phyloP scores from a whole-genome alignment of 30 jellyfish, hydroid and myxozoan genomes.

The Aurelia sp. region DNA sequence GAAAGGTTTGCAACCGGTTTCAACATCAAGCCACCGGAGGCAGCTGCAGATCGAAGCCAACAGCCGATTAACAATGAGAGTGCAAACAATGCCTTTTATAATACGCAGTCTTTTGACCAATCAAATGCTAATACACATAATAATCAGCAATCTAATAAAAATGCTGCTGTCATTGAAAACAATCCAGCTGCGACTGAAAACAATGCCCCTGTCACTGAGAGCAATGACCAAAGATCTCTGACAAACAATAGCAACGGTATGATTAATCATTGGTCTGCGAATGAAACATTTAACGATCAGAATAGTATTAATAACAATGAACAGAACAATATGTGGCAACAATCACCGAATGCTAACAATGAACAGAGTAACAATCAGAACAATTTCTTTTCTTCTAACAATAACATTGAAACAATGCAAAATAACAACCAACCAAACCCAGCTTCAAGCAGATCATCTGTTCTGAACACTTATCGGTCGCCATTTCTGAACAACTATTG shows the following conservation, averaged over 20 bases:
- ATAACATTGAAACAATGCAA: constrained; percentile 9
- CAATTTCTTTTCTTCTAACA: constrained; percentile 19
- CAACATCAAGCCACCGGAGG: not conserved
- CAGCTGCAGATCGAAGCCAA: constrained; percentile 16
- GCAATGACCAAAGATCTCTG: constrained; percentile 9
- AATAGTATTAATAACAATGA: not conserved
- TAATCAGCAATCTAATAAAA: not conserved
- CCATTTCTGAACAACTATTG: constrained; percentile 7
- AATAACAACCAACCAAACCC: not conserved
- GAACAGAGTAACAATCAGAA: constrained; percentile 9
- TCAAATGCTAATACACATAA: not conserved
- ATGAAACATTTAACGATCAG: not conserved
- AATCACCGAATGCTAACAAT: not conserved
- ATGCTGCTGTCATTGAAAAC: not conserved
- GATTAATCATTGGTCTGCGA: not conserved
- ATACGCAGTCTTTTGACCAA: not conserved
- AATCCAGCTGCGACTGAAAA: not conserved
- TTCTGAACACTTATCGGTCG: not conserved
- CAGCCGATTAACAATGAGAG: not conserved
- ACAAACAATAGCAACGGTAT: not conserved
- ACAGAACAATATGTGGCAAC: not conserved
- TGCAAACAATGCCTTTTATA: not conserved
- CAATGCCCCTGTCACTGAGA: not conserved
- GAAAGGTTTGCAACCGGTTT: constrained; percentile 11
- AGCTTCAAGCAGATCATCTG: constrained; percentile 47